phyloP scores from a whole-genome alignment of 2,113 vertebrate species.

The Misgurnus mizolepis region DNA sequence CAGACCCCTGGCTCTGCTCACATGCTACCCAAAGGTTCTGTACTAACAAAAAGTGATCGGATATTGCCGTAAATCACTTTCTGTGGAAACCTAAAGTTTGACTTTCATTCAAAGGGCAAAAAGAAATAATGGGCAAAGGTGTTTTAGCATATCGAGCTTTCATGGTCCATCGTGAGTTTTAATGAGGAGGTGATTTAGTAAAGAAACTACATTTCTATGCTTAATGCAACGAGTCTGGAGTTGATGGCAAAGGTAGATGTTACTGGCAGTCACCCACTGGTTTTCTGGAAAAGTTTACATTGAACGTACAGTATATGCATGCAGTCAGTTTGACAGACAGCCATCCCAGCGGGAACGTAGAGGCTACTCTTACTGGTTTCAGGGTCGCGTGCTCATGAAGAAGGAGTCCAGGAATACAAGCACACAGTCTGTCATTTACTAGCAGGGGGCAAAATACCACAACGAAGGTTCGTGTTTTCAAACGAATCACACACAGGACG shows the following conservation, averaged over 20 bases:
- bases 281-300: conserved; percentile 23
- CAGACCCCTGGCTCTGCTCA: conserved; percentile 32
- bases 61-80: conserved; percentile 49
- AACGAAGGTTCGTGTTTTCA: conserved; percentile 16
- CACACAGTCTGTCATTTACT: conserved; percentile 30
- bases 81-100: conserved; percentile 37
- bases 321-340: conserved; percentile 9
- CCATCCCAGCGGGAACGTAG: conserved; percentile 16
- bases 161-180: background rate
- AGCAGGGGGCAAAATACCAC: conserved; percentile 25
- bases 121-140: too few species aligned
- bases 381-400: conserved; percentile 9
- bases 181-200: too few species aligned
- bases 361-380: conserved; percentile 20
- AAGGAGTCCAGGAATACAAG: conserved; percentile 7
- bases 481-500: conserved; percentile 28
- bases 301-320: background rate
- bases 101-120: background rate
- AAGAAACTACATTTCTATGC: background rate
- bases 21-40: conserved; percentile 45
- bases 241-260: conserved; percentile 1
- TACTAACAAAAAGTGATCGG: conserved; percentile 39
- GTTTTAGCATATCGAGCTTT: background rate
- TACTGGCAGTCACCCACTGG: background rate
- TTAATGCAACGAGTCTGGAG: background rate